Conservation (phyloP, 2,888 invertebrate genomes). For the Nycteola revayana region DNA sequence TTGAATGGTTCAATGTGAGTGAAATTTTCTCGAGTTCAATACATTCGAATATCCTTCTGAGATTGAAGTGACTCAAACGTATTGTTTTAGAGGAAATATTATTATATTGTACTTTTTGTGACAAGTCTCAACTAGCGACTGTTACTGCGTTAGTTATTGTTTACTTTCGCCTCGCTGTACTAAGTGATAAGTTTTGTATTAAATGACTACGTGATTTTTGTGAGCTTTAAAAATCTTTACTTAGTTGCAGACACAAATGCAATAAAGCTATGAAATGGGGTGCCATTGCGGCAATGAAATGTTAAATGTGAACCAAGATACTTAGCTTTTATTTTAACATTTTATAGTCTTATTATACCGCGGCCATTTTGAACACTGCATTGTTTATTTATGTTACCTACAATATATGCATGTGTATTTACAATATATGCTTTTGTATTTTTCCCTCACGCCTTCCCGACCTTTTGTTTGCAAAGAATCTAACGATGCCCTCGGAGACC, state of each 20-base stretch:
- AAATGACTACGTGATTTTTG: neutral
- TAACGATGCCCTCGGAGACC: too few relatives aligned
- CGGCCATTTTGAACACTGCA: too few relatives aligned
- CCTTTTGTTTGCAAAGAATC: too few relatives aligned
- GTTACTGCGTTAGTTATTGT: conserved; percentile 59
- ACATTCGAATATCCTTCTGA: conserved; percentile 74
- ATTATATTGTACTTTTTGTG: conserved; percentile 62
- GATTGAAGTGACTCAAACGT: conserved; percentile 74
- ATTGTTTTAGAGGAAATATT: conserved; percentile 66
- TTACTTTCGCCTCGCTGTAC: conserved; percentile 36
- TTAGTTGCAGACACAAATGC: neutral
- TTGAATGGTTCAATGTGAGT: conserved; percentile 55
- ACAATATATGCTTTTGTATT: too few relatives aligned
- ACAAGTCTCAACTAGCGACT: conserved; percentile 30
- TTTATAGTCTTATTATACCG: conserved; percentile 7
- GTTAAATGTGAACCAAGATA: neutral
- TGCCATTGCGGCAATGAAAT: neutral
- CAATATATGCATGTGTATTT: too few relatives aligned
- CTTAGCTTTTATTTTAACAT: conserved; percentile 6
- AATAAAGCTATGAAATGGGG: neutral
- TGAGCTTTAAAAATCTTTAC: neutral
- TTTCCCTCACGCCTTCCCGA: too few relatives aligned
- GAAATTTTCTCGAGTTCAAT: conserved; percentile 69
- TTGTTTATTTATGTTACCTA: too few relatives aligned
- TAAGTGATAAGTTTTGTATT: conserved; percentile 28